Evolutionary conservation across 30 jellyfish, hydroid and myxozoan species (phyloP), one percentile per base, ranked within the genome.

Genomic region (Nemopilema nomurai): DNA sequence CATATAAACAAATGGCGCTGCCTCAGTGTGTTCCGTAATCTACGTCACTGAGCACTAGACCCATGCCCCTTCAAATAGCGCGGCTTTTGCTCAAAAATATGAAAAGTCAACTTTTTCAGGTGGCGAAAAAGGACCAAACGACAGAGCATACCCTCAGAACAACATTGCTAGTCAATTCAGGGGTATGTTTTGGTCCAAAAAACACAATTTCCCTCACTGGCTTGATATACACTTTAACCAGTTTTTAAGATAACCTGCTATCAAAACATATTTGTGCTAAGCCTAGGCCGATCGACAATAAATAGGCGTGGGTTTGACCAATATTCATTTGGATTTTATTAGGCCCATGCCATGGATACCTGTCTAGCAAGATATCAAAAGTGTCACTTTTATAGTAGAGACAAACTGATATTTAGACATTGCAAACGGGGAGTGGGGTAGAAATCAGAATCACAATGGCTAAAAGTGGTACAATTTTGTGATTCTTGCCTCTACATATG

Each of bases 341-440:
- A 63, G 73, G 73, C 73, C 73, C 73, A 63, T 63, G 73, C 73
- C 73, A 63, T 63, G 73, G 73, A 63, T 63, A 63, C 73, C 73
- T 63, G 73, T 63, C 73, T 63, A 24, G 73, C 73, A 63, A 63
- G 73, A 63, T 21, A 63, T 63, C 73, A 63, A 63, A 63, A 63
- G 73, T 63, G 73, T 63, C 73, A 63, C 73, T 63, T 63, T 63
- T 63, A 63, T 24, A 63, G 30, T 63, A 19, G 73, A 63, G 73
- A 63, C 73, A 63, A 63, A 63, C 73, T 63, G 73, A 63, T 63
- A 63, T 63, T 63, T 63, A 7, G 73, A 63, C 57, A 41, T 41
- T 41, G 57, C 57, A 41, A 41, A 41, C 57, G 57, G 57, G 57
- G 57, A 41, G 57, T 41, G 57, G 57, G 57, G 57, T 41, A 41